Percentiles rank a stretch among this genome's conserved stretches.
phyloP scores from a whole-genome alignment of 1,140 invertebrate species.

The Panulirus ornatus region DNA sequence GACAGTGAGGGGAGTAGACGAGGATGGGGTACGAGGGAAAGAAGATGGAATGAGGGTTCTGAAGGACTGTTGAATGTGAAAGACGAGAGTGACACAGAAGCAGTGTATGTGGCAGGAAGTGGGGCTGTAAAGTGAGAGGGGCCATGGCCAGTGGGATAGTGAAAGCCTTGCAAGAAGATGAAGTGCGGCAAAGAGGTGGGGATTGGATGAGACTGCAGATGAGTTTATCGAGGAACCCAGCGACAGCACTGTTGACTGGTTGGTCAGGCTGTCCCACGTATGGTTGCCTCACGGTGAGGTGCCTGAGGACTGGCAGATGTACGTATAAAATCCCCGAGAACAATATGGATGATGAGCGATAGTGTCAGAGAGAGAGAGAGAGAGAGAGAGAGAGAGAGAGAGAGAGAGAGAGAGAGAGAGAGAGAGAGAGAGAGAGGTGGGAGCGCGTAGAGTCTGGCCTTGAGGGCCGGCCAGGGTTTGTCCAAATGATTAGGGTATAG shows the following conservation, averaged over 20 bases:
- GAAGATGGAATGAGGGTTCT: background rate
- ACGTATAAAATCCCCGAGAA: background rate
- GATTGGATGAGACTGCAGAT: background rate
- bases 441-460: no score
- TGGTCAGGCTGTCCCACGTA: no score
- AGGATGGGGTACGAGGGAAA: background rate
- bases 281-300: no score
- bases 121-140: background rate
- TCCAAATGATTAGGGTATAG: no score
- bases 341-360: background rate
- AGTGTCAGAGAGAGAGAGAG: conserved; percentile 16
- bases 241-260: no score
- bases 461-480: no score
- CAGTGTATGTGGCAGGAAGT: background rate
- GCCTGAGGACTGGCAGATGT: no score
- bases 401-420: background rate
- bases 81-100: background rate
- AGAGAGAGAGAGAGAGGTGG: no score
- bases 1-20: background rate
- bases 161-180: background rate
- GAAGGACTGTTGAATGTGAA: no score
- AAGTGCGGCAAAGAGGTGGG: background rate
- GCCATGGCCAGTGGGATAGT: background rate
- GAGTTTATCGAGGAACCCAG: no score
- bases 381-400: conserved; percentile 23